Evolutionary conservation across 2,888 invertebrate species (phyloP).

Genomic region (Adelognathus sp.): DNA sequence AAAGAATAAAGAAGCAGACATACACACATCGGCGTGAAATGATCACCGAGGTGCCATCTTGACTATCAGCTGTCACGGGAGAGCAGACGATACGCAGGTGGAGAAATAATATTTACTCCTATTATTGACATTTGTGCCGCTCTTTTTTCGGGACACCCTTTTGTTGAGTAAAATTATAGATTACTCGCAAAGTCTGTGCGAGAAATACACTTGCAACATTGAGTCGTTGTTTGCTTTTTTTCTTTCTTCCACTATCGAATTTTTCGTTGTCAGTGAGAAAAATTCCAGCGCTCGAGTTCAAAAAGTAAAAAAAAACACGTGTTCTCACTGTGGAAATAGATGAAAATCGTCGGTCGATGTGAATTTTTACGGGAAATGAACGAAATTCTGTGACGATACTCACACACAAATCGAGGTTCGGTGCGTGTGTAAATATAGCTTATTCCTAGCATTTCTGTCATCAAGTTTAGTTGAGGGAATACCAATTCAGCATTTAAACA

Average conservation of each 20-base stretch:
- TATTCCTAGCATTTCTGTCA: too few relatives aligned
- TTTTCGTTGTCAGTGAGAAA: not conserved
- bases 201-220: not conserved
- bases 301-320: not conserved
- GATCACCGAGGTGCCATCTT: constrained; percentile 61
- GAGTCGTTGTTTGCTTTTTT: not conserved
- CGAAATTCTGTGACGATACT: too few relatives aligned
- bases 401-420: too few relatives aligned
- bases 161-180: not conserved
- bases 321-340: not conserved
- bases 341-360: not conserved
- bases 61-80: constrained; percentile 73
- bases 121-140: too few relatives aligned
- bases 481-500: too few relatives aligned
- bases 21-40: constrained; percentile 51
- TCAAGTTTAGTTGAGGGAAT: too few relatives aligned
- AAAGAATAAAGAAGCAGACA: constrained; percentile 3
- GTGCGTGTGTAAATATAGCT: too few relatives aligned
- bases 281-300: constrained; percentile 11
- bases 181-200: not conserved
- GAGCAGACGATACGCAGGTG: constrained; percentile 75
- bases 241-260: not conserved
- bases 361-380: too few relatives aligned
- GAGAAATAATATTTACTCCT: constrained; percentile 30
- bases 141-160: not conserved